Conservation (phyloP, 2,797 vertebrate species). For the Hoplostethus mediterraneus region DNA sequence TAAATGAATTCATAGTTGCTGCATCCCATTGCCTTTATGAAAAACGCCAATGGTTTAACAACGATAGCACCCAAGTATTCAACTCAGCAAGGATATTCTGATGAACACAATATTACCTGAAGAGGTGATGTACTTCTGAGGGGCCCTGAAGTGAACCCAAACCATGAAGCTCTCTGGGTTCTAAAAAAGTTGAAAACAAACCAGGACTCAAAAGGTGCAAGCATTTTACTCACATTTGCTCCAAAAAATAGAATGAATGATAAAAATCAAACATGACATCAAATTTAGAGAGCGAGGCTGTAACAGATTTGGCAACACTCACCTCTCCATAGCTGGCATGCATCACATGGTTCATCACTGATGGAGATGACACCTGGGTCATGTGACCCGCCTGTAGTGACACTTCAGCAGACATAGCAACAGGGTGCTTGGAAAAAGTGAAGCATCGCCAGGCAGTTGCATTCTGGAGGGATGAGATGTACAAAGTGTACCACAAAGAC, state of each 20-base stretch:
- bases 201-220: neutral
- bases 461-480: conserved; percentile 81
- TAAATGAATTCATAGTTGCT: too few species aligned
- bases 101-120: conserved; percentile 84
- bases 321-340: conserved; percentile 92
- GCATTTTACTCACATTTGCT: too few species aligned
- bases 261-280: too few species aligned
- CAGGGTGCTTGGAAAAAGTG: conserved; percentile 90
- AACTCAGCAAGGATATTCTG: neutral
- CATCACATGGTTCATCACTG: conserved; percentile 94
- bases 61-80: too few species aligned
- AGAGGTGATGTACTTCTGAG: conserved; percentile 83
- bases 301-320: conserved; percentile 46
- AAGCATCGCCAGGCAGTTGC: conserved; percentile 94
- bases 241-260: neutral
- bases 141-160: conserved; percentile 94
- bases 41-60: neutral
- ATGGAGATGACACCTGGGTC: conserved; percentile 83
- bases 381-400: conserved; percentile 71
- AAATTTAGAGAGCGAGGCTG: neutral
- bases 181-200: conserved; percentile 74
- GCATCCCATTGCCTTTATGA: neutral
- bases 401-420: conserved; percentile 73
- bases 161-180: conserved; percentile 90
- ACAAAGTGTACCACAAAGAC: neutral